Evolutionary conservation across 2,113 vertebrate species (phyloP).

Genomic region (Reinhardtius hippoglossoides): DNA sequence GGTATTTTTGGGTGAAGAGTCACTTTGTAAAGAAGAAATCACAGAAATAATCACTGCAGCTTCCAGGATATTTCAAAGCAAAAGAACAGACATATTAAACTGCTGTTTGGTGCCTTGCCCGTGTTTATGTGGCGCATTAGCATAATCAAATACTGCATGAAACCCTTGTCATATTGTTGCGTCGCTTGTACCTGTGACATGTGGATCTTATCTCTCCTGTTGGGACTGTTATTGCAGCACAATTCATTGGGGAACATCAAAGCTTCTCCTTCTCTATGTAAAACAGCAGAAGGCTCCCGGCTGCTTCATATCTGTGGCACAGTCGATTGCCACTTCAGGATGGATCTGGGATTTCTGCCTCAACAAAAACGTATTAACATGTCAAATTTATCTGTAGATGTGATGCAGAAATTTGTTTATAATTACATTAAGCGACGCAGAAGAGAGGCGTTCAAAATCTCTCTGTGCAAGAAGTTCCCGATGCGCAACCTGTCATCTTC

Average conservation of each 20-base stretch:
- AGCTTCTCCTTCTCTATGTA: constrained; percentile 62
- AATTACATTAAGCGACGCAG: constrained; percentile 41
- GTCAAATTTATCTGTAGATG: constrained; percentile 61
- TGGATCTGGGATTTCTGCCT: constrained; percentile 56
- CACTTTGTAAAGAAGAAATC: constrained; percentile 15
- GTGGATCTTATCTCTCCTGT: constrained; percentile 61
- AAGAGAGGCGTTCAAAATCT: constrained; percentile 27
- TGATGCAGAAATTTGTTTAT: constrained; percentile 42
- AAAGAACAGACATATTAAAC: constrained; percentile 40
- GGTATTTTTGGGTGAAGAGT: constrained; percentile 13
- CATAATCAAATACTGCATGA: constrained; percentile 63
- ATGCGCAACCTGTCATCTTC: constrained; percentile 30
- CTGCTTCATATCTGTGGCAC: constrained; percentile 49
- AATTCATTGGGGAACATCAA: constrained; percentile 68
- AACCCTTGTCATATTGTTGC: constrained; percentile 51
- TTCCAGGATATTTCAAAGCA: constrained; percentile 19
- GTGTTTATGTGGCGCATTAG: constrained; percentile 55
- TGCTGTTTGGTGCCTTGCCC: constrained; percentile 23
- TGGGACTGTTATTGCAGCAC: constrained; percentile 55
- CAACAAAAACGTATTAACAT: constrained; percentile 53
- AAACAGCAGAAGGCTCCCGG: constrained; percentile 64
- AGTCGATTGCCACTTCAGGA: constrained; percentile 68
- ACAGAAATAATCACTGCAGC: constrained; percentile 14
- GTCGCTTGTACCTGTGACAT: constrained; percentile 57
- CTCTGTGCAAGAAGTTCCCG: constrained; percentile 14